Conservation (phyloP, 1,140 invertebrate genomes). For the Drosophila nigrodunni region DNA sequence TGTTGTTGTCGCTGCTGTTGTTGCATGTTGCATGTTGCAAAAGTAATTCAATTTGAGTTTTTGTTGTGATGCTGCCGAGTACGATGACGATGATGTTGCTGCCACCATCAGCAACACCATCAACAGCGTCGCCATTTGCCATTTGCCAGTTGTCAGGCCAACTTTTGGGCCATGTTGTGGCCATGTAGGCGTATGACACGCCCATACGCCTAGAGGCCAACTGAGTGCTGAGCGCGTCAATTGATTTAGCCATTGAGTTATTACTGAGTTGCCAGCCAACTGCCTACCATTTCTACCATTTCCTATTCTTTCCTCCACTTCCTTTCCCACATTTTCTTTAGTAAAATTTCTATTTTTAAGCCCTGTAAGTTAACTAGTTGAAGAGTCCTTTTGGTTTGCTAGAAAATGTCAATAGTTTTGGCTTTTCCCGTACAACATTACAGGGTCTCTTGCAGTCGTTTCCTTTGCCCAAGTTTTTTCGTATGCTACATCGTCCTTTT, state of each 20-base stretch:
- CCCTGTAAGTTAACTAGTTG: too few species aligned
- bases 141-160: slow-evolving; percentile 2
- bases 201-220: slow-evolving; percentile 6
- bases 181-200: background rate
- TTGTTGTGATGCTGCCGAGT: slow-evolving; percentile 44
- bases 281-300: background rate
- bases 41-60: slow-evolving; percentile 79
- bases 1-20: slow-evolving; percentile 23
- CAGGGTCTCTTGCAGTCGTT: too few species aligned
- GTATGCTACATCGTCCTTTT: background rate
- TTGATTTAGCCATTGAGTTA: slow-evolving; percentile 75
- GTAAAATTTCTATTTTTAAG: background rate
- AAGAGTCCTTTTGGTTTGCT: too few species aligned
- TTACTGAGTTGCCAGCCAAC: slow-evolving; percentile 39
- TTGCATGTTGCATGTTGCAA: slow-evolving; percentile 62
- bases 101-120: slow-evolving; percentile 10
- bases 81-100: slow-evolving; percentile 14
- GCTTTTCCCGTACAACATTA: too few species aligned
- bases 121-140: slow-evolving; percentile 6
- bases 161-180: slow-evolving; percentile 10
- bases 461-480: background rate
- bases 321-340: background rate
- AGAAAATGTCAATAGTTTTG: too few species aligned
- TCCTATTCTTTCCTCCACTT: background rate
- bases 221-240: slow-evolving; percentile 46